Percentiles rank a stretch among this genome's conserved stretches.
Evolutionary conservation across 2,797 vertebrate genomes (phyloP).

Genomic region (Epinephelus awoara): DNA sequence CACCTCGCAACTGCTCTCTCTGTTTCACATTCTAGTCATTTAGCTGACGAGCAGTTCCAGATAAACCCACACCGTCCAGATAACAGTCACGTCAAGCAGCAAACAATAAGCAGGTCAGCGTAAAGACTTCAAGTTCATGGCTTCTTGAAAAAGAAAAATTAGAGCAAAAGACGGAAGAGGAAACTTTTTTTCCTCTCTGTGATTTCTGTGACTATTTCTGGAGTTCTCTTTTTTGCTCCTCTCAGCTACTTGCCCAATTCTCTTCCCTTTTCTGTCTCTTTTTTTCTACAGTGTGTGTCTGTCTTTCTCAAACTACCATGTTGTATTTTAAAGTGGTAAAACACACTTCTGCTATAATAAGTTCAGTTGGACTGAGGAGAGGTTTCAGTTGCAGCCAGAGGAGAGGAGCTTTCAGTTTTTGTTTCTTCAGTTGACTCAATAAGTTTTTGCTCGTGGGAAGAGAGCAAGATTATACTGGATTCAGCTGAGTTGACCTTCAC

Average conservation of each 20-base stretch:
- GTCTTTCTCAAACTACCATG: not conserved
- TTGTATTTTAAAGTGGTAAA: constrained; percentile 3
- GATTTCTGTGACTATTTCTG: constrained; percentile 28
- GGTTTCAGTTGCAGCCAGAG: constrained; percentile 16
- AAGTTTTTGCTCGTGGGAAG: not conserved
- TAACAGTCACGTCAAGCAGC: not conserved
- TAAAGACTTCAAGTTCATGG: not conserved
- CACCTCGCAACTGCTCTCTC: constrained; percentile 40
- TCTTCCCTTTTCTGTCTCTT: constrained; percentile 6
- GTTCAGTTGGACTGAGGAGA: not conserved
- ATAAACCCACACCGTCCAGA: constrained; percentile 2
- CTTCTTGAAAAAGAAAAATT: not conserved
- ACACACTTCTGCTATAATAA: not conserved
- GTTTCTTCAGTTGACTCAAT: not conserved
- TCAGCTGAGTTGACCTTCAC: no score
- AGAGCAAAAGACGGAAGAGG: not conserved
- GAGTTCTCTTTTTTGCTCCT: constrained; percentile 11
- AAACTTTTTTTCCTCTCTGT: not conserved
- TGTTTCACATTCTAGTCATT: constrained; percentile 34
- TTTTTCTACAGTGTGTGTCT: not conserved
- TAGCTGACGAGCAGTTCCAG: constrained; percentile 14
- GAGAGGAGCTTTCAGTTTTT: not conserved
- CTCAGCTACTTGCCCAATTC: not conserved
- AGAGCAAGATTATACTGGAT: not conserved
- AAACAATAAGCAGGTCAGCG: not conserved